Percentiles rank a stretch among this genome's conserved stretches.
These are phyloP conservation scores for Brachyopa scutellaris DNA, from an alignment of 2,888 invertebrate genomes.

Conservation along the genomic window DNA sequence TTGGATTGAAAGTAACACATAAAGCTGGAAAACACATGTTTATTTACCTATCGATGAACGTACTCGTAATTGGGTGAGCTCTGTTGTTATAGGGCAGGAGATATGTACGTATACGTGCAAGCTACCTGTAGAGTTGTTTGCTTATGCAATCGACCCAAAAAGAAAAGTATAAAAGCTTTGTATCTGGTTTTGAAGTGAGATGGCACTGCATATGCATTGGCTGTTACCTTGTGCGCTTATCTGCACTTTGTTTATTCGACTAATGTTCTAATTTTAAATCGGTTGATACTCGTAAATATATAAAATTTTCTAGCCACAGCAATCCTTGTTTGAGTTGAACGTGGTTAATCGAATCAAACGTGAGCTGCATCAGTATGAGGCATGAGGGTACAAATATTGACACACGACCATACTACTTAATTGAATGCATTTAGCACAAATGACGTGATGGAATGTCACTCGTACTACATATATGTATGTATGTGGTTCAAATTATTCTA, in stretches of 20 bases:
- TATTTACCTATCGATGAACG: conserved; percentile 3
- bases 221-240: no score
- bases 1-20: no score
- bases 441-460: neutral
- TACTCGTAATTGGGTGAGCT: neutral
- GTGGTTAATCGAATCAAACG: conserved; percentile 5
- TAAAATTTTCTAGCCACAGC: conserved; percentile 21
- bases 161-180: neutral
- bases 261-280: conserved; percentile 1
- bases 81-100: conserved; percentile 15
- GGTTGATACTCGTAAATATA: conserved; percentile 1
- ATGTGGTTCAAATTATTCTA: no score
- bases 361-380: no score
- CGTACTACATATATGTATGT: no score
- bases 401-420: conserved; percentile 3
- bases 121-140: conserved; percentile 2
- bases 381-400: neutral
- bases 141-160: neutral
- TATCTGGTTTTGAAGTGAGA: neutral
- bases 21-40: conserved; percentile 3
- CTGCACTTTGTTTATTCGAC: neutral
- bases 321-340: neutral
- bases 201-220: no score
- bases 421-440: conserved; percentile 3
- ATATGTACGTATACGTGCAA: neutral